Conservation (phyloP, 2,113 vertebrate species). For the Mus spicilegus region DNA sequence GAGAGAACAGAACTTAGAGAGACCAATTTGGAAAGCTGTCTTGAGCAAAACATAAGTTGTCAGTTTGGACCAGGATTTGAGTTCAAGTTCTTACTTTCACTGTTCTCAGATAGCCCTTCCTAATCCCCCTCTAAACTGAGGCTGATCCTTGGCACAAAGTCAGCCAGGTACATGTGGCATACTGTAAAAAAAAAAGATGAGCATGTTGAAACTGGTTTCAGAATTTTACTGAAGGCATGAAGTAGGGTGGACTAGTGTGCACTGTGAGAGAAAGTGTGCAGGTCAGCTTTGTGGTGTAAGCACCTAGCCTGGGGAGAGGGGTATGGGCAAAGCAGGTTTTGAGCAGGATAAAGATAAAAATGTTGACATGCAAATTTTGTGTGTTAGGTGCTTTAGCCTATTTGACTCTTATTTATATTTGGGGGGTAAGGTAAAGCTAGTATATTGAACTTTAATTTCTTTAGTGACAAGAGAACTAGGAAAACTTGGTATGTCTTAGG, state of each 20-base stretch:
- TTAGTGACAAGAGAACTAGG: background rate
- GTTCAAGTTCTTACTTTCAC: too few species aligned
- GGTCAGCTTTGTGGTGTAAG: background rate
- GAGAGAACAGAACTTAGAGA: too few species aligned
- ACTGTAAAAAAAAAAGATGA: too few species aligned
- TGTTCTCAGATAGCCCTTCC: too few species aligned
- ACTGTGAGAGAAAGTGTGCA: background rate
- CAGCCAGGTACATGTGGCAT: background rate
- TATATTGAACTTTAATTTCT: background rate
- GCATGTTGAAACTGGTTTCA: background rate
- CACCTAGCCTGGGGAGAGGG: too few species aligned
- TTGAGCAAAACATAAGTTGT: too few species aligned
- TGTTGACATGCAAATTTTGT: background rate
- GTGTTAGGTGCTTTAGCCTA: background rate
- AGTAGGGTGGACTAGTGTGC: fast-evolving
- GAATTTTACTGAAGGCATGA: too few species aligned
- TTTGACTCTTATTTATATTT: background rate
- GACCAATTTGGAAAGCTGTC: too few species aligned
- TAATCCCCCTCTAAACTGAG: too few species aligned
- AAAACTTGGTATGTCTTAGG: background rate
- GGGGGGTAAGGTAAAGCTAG: background rate
- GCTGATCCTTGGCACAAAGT: background rate
- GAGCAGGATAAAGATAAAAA: background rate
- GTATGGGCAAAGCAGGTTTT: background rate
- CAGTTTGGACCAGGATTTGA: too few species aligned